phyloP scores from a whole-genome alignment of 2,797 vertebrate species.

The Cephalopachus bancanus region DNA sequence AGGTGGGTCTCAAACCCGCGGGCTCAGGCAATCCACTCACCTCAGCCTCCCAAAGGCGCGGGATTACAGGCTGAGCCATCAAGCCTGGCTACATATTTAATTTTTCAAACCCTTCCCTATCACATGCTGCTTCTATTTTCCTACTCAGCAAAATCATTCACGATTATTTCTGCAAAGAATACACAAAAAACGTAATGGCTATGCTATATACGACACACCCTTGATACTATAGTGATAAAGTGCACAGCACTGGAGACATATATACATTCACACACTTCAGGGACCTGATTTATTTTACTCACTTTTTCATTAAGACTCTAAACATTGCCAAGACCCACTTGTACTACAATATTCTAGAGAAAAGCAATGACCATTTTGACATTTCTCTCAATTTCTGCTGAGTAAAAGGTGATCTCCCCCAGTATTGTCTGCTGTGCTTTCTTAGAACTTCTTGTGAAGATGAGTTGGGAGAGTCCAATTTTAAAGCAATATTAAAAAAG shows the following conservation, averaged over 20 bases:
- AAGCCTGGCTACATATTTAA: not conserved
- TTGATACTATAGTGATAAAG: not conserved
- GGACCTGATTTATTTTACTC: not conserved
- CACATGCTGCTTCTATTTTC: not conserved
- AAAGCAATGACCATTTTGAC: not conserved
- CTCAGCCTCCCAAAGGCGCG: too few relatives aligned
- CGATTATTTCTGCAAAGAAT: not conserved
- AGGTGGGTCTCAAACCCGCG: too few relatives aligned
- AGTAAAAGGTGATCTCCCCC: not conserved
- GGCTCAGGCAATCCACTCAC: too few relatives aligned
- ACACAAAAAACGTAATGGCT: not conserved
- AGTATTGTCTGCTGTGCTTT: not conserved
- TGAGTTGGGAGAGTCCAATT: not conserved
- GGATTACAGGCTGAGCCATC: too few relatives aligned
- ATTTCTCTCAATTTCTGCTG: not conserved
- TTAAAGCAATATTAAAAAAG: conserved; percentile 40
- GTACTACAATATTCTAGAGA: not conserved
- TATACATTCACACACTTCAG: not conserved
- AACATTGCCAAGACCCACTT: not conserved
- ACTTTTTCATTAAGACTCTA: not conserved
- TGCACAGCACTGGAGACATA: not conserved
- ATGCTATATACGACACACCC: not conserved
- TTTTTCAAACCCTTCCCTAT: not conserved
- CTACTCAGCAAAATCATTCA: not conserved
- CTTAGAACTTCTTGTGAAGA: not conserved